Conservation (phyloP, 2,888 invertebrate genomes). For the Plagiodera versicolora region DNA sequence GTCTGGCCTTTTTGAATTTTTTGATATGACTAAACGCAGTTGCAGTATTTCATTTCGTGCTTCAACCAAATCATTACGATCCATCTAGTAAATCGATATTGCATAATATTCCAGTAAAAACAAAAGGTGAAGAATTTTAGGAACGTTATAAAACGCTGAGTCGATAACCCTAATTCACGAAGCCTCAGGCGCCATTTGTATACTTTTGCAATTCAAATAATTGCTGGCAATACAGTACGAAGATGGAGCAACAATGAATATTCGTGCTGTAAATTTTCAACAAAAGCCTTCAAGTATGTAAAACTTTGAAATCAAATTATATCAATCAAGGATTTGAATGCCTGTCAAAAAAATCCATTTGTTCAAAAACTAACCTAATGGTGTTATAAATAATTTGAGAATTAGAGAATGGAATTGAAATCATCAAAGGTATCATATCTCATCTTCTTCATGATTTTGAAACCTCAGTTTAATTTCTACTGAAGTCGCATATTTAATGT, state of each 20-base stretch:
- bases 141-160: not conserved
- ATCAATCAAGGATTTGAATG: no score
- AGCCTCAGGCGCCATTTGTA: not conserved
- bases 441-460: no score
- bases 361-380: not conserved
- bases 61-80: not conserved
- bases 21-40: no score
- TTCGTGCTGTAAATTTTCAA: not conserved
- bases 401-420: no score
- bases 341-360: no score
- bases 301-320: not conserved
- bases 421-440: no score
- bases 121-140: slow-evolving; percentile 1
- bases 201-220: not conserved
- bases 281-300: not conserved
- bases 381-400: no score
- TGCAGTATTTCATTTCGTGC: no score
- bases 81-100: not conserved
- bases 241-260: not conserved
- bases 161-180: not conserved
- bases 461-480: no score
- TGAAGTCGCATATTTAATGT: no score
- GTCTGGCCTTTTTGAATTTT: no score
- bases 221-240: not conserved
- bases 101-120: not conserved